Conservation (phyloP, 2,888 invertebrate genomes). For the Papilio protenor region DNA sequence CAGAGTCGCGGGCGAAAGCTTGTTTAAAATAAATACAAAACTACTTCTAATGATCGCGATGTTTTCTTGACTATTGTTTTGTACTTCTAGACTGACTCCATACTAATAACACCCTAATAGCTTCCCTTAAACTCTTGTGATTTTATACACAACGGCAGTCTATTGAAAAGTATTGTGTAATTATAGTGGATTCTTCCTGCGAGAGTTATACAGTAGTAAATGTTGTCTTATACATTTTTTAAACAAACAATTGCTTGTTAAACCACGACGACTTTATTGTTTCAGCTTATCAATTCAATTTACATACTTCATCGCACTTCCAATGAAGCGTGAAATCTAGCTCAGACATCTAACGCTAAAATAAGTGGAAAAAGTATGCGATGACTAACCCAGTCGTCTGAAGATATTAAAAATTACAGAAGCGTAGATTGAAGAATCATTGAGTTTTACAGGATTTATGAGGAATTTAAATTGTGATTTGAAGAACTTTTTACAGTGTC, state of each 20-base stretch:
- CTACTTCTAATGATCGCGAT: too few relatives aligned
- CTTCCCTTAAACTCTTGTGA: too few relatives aligned
- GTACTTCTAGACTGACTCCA: too few relatives aligned
- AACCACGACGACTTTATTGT: not conserved
- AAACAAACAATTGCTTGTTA: not conserved
- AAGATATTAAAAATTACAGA: conserved; percentile 16
- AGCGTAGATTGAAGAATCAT: not conserved
- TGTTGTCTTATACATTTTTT: not conserved
- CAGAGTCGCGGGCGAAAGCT: too few relatives aligned
- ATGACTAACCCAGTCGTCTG: not conserved
- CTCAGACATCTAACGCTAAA: conserved; percentile 18
- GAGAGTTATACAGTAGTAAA: not conserved
- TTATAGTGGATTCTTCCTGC: too few relatives aligned
- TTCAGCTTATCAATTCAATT: not conserved
- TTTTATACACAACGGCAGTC: too few relatives aligned
- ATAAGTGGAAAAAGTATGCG: not conserved
- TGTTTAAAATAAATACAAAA: too few relatives aligned
- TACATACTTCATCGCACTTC: not conserved
- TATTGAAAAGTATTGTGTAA: too few relatives aligned
- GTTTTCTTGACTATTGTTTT: too few relatives aligned
- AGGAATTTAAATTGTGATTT: not conserved
- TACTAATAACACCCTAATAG: too few relatives aligned
- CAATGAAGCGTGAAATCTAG: conserved; percentile 24
- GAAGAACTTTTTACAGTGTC: not conserved
- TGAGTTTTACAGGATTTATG: not conserved